These are phyloP conservation scores for Tadarida brasiliensis DNA, from an alignment of 2,797 vertebrate genomes.

Conservation along the genomic window DNA sequence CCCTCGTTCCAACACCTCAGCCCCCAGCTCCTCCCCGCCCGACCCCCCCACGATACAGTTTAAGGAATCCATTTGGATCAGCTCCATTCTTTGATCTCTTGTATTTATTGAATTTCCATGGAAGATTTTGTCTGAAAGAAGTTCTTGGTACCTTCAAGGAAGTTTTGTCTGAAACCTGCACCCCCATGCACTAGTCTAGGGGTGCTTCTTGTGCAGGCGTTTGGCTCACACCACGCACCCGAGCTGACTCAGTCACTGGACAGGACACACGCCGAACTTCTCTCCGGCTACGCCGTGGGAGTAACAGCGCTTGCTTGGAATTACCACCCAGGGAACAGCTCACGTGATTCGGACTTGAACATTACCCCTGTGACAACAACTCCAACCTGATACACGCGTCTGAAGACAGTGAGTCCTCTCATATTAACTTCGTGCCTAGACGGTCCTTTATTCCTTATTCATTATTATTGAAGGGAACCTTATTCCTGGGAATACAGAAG, in stretches of 20 bases:
- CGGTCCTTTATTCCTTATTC: not conserved
- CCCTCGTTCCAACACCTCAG: not conserved
- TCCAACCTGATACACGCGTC: not conserved
- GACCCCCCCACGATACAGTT: not conserved
- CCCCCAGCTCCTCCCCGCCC: rapidly evolving
- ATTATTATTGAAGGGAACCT: not conserved
- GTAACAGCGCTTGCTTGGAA: not conserved
- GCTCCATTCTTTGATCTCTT: not conserved
- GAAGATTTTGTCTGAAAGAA: not conserved
- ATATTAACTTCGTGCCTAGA: not conserved
- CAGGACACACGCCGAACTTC: not conserved
- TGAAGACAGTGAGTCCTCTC: not conserved
- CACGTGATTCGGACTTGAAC: not conserved
- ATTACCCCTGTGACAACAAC: not conserved
- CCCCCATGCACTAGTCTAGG: not conserved
- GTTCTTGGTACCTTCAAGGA: not conserved
- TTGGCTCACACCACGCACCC: rapidly evolving
- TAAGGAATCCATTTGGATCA: not conserved
- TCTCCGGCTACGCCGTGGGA: too few relatives aligned
- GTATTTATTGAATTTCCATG: not conserved
- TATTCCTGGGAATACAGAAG: not conserved
- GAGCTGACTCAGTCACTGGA: too few relatives aligned
- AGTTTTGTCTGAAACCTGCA: not conserved
- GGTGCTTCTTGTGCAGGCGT: not conserved
- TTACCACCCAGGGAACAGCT: not conserved